Evolutionary conservation across 2,888 invertebrate genomes (phyloP), one percentile per base, ranked within the genome.

Genomic region (Diachrysia chrysitis): DNA sequence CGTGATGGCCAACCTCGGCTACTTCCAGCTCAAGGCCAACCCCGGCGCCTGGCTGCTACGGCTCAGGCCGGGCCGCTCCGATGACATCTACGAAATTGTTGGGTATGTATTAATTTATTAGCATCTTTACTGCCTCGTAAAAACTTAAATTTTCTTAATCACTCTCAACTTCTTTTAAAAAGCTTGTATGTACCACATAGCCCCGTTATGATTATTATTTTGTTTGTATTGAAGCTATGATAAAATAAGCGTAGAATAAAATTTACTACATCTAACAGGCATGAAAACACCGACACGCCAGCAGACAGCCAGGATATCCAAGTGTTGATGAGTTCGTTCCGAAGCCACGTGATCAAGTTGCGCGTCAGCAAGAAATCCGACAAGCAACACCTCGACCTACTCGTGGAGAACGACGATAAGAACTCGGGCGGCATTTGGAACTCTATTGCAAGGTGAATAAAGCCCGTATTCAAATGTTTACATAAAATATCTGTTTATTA

Each of bases 1-100:
- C 82, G 99, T 99, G n/a, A 99, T 99, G 99, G 99, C 99, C 7
- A 99, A 99, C 94, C 96, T 99, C 81, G 99, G 99, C 16, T 99
- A 99, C 93, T 99, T 99, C 96, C 95, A 95, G 94, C 95, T 99
- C 35, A 99, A 99, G 94, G 99, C 99, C 0, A 99, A 98, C 90
- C 99, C 99, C 1, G 99, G 99, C 0, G 98, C 98, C 12, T 99
- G 99, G 99, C 95, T 97, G 23, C 92, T 99, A 70, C 96, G 97
- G 6, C 96, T 99, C 5, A 96, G 99, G 35, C 98, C 99, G 57
- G 99, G 99, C 7, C 96, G 99, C 78, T 99, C 99, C 2, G 96
- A 97, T 1, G 99, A 99, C 68, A 98, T 99, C 74, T 99, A 99
- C 90, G 98, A 98, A 83, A 98, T 99, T 82, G 97, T 97, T 63